Evolutionary conservation across 2,797 vertebrate species (phyloP).

Genomic region (Peromyscus attwateri): DNA sequence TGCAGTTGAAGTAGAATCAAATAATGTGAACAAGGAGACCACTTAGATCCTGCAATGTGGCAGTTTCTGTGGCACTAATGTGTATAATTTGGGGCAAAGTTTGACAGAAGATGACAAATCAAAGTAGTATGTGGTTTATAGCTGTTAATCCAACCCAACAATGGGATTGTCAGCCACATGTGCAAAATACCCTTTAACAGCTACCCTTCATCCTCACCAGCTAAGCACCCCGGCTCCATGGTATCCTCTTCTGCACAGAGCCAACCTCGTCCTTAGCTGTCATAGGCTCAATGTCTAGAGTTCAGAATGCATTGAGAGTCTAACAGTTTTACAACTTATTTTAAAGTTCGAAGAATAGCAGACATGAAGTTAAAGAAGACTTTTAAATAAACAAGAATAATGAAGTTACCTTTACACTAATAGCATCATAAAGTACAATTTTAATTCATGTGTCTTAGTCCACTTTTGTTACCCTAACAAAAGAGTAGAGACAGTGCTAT

Average conservation of each 20-base stretch:
- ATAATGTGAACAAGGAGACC: not conserved
- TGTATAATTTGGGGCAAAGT: slow-evolving; percentile 46
- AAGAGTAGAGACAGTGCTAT: not conserved
- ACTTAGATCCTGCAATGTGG: slow-evolving; percentile 5
- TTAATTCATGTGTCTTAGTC: not conserved
- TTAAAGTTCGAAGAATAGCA: not conserved
- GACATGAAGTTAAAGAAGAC: not conserved
- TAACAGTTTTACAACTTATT: not conserved
- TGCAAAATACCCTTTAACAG: not conserved
- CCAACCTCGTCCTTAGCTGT: not conserved
- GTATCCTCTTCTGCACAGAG: accelerated
- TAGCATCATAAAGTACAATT: not conserved
- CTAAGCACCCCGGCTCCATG: not conserved
- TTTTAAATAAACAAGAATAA: not conserved
- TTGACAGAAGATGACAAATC: slow-evolving; percentile 37
- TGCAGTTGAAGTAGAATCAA: not conserved
- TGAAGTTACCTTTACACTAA: not conserved
- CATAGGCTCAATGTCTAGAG: not conserved
- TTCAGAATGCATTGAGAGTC: not conserved
- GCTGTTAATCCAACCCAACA: slow-evolving; percentile 29
- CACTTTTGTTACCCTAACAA: not conserved
- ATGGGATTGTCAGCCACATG: not conserved
- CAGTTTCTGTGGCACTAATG: slow-evolving; percentile 35
- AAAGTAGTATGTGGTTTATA: slow-evolving; percentile 23
- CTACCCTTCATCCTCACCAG: not conserved